phyloP scores from a whole-genome alignment of 2,888 invertebrate genomes.

The Spodoptera exigua region DNA sequence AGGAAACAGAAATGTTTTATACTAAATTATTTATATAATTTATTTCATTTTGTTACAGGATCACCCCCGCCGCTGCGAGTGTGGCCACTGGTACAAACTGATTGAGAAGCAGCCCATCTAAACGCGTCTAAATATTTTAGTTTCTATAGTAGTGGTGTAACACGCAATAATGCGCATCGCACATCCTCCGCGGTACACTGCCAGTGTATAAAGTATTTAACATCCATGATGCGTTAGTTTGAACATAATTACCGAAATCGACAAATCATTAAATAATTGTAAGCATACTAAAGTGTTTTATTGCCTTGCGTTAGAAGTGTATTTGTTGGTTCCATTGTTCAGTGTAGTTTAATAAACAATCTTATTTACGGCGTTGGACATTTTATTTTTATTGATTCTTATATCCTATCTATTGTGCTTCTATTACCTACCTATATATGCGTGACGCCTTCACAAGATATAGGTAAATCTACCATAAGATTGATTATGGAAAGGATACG shows the following conservation, averaged over 20 bases:
- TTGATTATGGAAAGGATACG: too few relatives aligned
- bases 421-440: too few relatives aligned
- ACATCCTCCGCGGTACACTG: conserved; percentile 65
- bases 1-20: neutral
- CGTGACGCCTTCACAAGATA: too few relatives aligned
- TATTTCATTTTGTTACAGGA: conserved; percentile 89
- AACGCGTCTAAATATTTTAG: conserved; percentile 74
- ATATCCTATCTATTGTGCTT: too few relatives aligned
- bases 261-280: conserved; percentile 80
- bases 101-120: conserved; percentile 93
- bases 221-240: conserved; percentile 71
- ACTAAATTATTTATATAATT: neutral
- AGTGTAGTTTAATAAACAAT: conserved; percentile 64
- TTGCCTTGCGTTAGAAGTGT: conserved; percentile 62
- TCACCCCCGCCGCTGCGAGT: conserved; percentile 96
- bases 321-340: conserved; percentile 49
- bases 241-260: conserved; percentile 61
- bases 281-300: conserved; percentile 81
- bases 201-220: conserved; percentile 64
- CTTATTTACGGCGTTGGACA: conserved; percentile 39
- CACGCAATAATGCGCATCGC: conserved; percentile 75
- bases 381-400: conserved; percentile 49
- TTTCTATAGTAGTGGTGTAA: conserved; percentile 80
- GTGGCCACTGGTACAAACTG: conserved; percentile 99
- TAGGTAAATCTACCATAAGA: too few relatives aligned